phyloP scores from a whole-genome alignment of 2,888 invertebrate species.

The Ceratothoa steindachneri region DNA sequence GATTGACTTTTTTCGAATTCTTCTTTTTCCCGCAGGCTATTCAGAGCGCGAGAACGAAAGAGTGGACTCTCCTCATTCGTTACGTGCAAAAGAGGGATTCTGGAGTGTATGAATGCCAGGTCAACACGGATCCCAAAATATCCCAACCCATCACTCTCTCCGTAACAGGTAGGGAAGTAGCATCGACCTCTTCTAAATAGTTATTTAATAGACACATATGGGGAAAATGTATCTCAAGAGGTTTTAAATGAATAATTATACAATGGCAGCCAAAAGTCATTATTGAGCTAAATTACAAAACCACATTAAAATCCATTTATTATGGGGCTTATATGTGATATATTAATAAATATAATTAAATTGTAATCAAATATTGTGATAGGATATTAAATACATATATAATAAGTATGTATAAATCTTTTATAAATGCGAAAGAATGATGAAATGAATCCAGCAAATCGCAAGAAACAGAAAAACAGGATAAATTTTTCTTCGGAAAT shows the following conservation, averaged over 20 bases:
- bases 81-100: slow-evolving; percentile 30
- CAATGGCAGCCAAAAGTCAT: neutral
- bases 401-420: too few relatives aligned
- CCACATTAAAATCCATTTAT: too few relatives aligned
- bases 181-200: neutral
- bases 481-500: too few relatives aligned
- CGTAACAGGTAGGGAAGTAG: slow-evolving; percentile 28
- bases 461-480: too few relatives aligned
- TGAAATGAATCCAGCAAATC: too few relatives aligned
- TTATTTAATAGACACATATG: neutral
- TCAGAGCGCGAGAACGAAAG: slow-evolving; percentile 20
- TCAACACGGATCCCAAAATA: slow-evolving; percentile 37
- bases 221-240: neutral
- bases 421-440: too few relatives aligned
- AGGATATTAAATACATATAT: too few relatives aligned
- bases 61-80: slow-evolving; percentile 34
- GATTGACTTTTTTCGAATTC: too few relatives aligned
- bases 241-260: neutral
- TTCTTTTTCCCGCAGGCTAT: slow-evolving; percentile 11
- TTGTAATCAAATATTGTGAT: too few relatives aligned
- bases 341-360: too few relatives aligned
- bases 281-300: neutral
- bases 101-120: slow-evolving; percentile 34
- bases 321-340: too few relatives aligned
- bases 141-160: slow-evolving; percentile 26